Percentiles rank a stretch among this genome's conserved stretches.
Conservation (phyloP, 2,888 invertebrate species). For the Leucophenga maculata region DNA sequence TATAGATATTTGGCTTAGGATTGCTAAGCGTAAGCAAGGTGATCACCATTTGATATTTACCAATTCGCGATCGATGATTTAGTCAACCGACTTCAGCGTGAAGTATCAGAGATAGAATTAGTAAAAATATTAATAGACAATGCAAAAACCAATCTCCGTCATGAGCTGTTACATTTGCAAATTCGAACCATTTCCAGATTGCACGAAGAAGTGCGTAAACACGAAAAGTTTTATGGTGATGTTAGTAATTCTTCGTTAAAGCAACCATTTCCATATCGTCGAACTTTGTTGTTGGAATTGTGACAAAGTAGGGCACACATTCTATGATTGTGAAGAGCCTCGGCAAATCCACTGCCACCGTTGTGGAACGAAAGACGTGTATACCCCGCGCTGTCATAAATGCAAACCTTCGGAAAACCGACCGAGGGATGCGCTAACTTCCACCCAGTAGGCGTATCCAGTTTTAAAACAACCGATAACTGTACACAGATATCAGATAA, state of each 20-base stretch:
- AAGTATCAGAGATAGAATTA: background rate
- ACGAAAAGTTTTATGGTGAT: conserved; percentile 1
- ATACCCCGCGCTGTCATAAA: background rate
- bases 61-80: conserved; percentile 13
- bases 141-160: background rate
- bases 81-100: background rate
- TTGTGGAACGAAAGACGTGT: background rate
- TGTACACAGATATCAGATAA: background rate
- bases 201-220: background rate
- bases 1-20: conserved; percentile 25
- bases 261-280: background rate
- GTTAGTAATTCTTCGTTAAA: background rate
- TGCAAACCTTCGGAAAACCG: background rate
- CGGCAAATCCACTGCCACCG: background rate
- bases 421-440: background rate
- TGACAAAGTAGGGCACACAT: background rate
- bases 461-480: background rate
- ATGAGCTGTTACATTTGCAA: background rate
- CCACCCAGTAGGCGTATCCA: background rate
- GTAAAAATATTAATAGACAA: background rate
- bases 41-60: conserved; percentile 17
- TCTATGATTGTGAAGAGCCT: background rate
- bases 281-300: background rate
- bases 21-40: conserved; percentile 21
- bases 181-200: background rate